These are phyloP conservation scores for Poeciliopsis turrubarensis DNA, from an alignment of 2,113 vertebrate genomes.

Conservation along the genomic window DNA sequence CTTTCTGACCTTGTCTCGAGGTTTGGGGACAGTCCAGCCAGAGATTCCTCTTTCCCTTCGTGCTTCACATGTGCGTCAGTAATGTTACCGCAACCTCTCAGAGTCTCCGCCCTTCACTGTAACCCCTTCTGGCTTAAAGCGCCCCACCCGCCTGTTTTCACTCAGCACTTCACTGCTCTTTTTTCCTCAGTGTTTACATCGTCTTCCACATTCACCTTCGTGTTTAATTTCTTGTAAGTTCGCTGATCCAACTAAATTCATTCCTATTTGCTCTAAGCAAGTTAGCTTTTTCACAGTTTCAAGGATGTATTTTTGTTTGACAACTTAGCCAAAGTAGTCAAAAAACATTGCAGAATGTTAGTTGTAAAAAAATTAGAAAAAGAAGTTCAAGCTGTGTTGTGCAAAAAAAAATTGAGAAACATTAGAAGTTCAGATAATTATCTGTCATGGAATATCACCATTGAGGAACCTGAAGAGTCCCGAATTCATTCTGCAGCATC, in stretches of 20 bases:
- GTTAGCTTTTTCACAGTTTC: not conserved
- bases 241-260: not conserved
- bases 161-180: constrained; percentile 1
- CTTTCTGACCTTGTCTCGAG: constrained; percentile 79
- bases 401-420: not conserved
- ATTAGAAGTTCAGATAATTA: not conserved
- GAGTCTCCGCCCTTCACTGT: constrained; percentile 6
- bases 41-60: constrained; percentile 72
- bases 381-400: no score
- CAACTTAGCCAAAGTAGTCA: not conserved
- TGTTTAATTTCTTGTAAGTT: not conserved
- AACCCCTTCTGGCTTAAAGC: constrained; percentile 43
- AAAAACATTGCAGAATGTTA: not conserved
- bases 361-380: no score
- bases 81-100: constrained; percentile 67
- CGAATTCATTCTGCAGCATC: not conserved
- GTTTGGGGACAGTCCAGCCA: constrained; percentile 68
- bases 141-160: constrained; percentile 46
- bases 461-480: not conserved
- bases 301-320: no score
- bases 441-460: not conserved
- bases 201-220: not conserved
- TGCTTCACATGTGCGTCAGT: constrained; percentile 77
- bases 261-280: not conserved
- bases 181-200: not conserved